Evolutionary conservation across 2,113 vertebrate genomes (phyloP), one percentile per base, ranked within the genome.

Genomic region (Hepsetus odoe): DNA sequence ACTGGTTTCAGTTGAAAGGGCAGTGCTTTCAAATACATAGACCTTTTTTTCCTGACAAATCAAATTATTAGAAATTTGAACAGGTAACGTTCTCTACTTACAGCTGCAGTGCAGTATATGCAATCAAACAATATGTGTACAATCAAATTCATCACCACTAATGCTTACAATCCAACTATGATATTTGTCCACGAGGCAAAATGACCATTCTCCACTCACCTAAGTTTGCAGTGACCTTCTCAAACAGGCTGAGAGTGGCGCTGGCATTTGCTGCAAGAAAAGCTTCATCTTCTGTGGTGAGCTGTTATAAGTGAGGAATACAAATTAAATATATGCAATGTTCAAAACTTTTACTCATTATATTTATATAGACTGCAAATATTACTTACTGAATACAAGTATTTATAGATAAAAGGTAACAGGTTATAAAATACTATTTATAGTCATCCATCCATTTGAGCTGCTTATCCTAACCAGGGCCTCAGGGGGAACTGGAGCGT

Each of bases 201-300:
- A 11, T 76, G 18, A 6, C 8, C 32, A 26, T 13, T 35, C 28
- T 35, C 14, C 18, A 87, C 94, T 95, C 90, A 98, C 97, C 96
- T 2, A 94, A 90, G 55, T 94, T 94, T 71, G 91, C 91, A 0
- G 96, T 96, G 38, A 97, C 95, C 89, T 92, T 96, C 89, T 99
- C 96, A 92, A 99, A 99, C 76, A 99, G 97, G 88, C 94, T 99
- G 71, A 99, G 91, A 0, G 90, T 88, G 32, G 95, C 89, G 55
- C 96, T 95, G 11, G 96, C 95, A 18, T 99, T 98, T 62, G 94
- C 87, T n/a, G 92, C 86, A 58, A 99, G 90, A 85, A 99, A 99
- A 0, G 86, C 85, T 85, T 98, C 96, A 16, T 99, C 97, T 51
- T 96, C 95, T 16, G 90, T 33, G 18, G 95, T 95, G 30, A 99